Conservation (phyloP, 2,797 vertebrate genomes). For the Numenius phaeopus region DNA sequence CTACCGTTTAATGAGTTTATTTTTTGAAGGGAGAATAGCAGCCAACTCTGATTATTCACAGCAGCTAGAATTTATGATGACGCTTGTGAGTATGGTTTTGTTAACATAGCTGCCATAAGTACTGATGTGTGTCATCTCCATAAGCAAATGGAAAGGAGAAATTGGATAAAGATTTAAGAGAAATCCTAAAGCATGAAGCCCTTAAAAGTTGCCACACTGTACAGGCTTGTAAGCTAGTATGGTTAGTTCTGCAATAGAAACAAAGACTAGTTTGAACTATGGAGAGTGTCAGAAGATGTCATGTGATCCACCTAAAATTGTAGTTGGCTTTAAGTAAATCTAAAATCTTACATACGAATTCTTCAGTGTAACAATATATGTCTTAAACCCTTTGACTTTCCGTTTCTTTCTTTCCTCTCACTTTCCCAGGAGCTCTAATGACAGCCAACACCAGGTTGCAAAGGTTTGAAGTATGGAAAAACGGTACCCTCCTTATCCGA, state of each 20-base stretch:
- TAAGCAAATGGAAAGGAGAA: neutral
- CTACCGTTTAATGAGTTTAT: neutral
- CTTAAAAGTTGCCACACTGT: neutral
- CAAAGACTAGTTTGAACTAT: neutral
- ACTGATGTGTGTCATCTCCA: neutral
- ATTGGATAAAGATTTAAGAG: neutral
- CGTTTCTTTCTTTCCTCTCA: neutral
- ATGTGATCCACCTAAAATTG: neutral
- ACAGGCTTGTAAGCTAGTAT: neutral
- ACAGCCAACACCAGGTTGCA: constrained; percentile 83
- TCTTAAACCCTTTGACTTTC: neutral
- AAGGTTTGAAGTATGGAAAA: constrained; percentile 87
- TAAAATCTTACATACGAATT: neutral
- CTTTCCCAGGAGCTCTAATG: constrained; percentile 82
- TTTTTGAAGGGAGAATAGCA: neutral
- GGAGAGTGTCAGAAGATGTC: neutral
- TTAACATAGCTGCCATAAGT: neutral
- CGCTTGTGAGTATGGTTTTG: neutral
- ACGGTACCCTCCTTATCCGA: constrained; percentile 88
- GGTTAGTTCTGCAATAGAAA: neutral
- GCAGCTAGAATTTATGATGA: neutral
- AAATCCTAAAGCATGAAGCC: neutral
- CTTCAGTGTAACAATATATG: neutral
- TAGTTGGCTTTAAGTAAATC: neutral
- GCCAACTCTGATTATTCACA: neutral